Conservation (phyloP, 2,113 vertebrate genomes). For the Terrapene triunguis region DNA sequence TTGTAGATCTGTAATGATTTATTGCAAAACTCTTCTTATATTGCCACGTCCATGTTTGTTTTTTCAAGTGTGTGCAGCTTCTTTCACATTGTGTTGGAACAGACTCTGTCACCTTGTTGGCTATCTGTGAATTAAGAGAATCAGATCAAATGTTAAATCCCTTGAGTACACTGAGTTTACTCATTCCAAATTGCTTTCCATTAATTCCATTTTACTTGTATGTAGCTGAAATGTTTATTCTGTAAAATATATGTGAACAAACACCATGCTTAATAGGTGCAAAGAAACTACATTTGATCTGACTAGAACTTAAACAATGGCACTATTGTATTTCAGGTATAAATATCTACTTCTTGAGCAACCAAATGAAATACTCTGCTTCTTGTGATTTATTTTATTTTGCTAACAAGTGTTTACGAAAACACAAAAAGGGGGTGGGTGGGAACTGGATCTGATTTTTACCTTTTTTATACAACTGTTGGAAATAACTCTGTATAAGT, state of each 20-base stretch:
- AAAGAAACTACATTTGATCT: constrained; percentile 38
- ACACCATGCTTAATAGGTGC: constrained; percentile 5
- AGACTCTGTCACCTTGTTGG: constrained; percentile 48
- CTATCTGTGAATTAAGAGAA: constrained; percentile 66
- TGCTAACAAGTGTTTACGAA: constrained; percentile 32
- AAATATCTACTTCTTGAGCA: constrained; percentile 55
- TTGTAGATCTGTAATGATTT: constrained; percentile 34
- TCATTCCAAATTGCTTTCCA: constrained; percentile 60
- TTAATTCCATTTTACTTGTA: constrained; percentile 67
- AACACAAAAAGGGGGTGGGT: constrained; percentile 33
- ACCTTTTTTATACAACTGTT: neutral
- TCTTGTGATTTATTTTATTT: constrained; percentile 52
- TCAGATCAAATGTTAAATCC: constrained; percentile 65
- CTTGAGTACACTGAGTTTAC: constrained; percentile 49
- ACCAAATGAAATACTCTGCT: constrained; percentile 60
- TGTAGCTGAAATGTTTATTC: constrained; percentile 67
- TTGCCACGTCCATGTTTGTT: constrained; percentile 41
- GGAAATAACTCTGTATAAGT: neutral
- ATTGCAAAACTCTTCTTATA: constrained; percentile 35
- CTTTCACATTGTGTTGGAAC: constrained; percentile 44
- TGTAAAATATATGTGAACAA: constrained; percentile 62
- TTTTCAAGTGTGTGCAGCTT: constrained; percentile 50
- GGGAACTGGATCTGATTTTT: neutral
- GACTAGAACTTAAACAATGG: constrained; percentile 66
- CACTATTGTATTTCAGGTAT: constrained; percentile 56